phyloP scores from a whole-genome alignment of 2,113 vertebrate genomes.

The Corvus cornix region DNA sequence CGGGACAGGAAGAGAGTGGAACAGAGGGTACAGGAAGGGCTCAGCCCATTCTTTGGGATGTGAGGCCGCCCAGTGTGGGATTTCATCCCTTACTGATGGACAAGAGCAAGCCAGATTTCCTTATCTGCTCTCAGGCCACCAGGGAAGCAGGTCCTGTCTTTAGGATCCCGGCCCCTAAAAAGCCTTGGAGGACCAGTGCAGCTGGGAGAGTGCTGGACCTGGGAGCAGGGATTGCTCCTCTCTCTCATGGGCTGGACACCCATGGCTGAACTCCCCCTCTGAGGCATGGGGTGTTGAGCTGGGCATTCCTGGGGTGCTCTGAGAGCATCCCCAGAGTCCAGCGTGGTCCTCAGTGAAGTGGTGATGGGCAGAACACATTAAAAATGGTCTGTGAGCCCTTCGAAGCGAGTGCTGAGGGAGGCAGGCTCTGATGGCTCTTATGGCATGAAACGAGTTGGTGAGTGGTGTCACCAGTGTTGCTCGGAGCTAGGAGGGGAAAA shows the following conservation, averaged over 20 bases:
- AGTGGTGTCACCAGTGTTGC: slow-evolving; percentile 39
- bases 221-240: not conserved
- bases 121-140: not conserved
- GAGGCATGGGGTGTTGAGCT: fast-evolving
- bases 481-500: slow-evolving; percentile 51
- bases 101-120: not conserved
- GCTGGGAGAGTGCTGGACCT: not conserved
- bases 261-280: not conserved
- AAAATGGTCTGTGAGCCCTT: not conserved
- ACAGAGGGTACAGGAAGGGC: not conserved
- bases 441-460: not conserved
- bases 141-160: not conserved
- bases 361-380: not conserved
- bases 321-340: not conserved
- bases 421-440: not conserved
- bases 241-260: not conserved
- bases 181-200: not conserved
- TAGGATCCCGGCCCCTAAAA: not conserved
- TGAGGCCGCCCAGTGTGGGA: not conserved
- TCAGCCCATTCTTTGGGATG: not conserved
- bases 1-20: not conserved
- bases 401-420: not conserved
- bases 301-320: not conserved
- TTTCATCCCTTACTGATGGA: not conserved
- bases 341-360: not conserved